Evolutionary conservation across 2,113 vertebrate genomes (phyloP).

Genomic region (Acanthochromis polyacanthus): DNA sequence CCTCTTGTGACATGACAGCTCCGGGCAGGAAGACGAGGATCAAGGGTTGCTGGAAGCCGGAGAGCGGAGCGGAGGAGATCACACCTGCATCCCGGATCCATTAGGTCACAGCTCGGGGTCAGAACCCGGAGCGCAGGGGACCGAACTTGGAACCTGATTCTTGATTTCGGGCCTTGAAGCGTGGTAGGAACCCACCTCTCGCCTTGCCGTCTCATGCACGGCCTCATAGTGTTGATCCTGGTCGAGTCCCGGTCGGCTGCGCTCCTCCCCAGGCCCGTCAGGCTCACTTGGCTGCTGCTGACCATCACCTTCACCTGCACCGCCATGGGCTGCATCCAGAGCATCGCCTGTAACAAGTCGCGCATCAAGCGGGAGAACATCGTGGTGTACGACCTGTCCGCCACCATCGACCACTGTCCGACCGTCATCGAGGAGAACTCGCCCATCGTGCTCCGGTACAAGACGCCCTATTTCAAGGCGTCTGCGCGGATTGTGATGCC

Average conservation of each 20-base stretch:
- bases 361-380: conserved; percentile 96
- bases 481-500: conserved; percentile 95
- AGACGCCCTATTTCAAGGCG: conserved; percentile 97
- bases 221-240: conserved; percentile 54
- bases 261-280: conserved; percentile 50
- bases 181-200: conserved; percentile 65
- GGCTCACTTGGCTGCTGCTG: conserved; percentile 66
- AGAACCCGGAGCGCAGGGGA: conserved; percentile 22
- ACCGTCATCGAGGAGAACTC: conserved; percentile 97
- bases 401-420: conserved; percentile 94
- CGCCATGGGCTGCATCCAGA: conserved; percentile 96
- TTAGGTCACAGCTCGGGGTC: conserved; percentile 16
- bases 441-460: conserved; percentile 96
- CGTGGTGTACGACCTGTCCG: conserved; percentile 94
- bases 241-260: conserved; percentile 60
- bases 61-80: conserved; percentile 32
- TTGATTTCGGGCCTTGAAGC: conserved; percentile 26
- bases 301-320: conserved; percentile 68
- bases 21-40: conserved; percentile 80
- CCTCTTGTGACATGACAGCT: conserved; percentile 85
- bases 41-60: conserved; percentile 68
- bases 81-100: conserved; percentile 5
- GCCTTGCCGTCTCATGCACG: conserved; percentile 70
- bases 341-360: conserved; percentile 96
- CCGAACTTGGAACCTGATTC: conserved; percentile 26